Evolutionary conservation across 2,113 vertebrate species (phyloP).

Genomic region (Anhinga anhinga): DNA sequence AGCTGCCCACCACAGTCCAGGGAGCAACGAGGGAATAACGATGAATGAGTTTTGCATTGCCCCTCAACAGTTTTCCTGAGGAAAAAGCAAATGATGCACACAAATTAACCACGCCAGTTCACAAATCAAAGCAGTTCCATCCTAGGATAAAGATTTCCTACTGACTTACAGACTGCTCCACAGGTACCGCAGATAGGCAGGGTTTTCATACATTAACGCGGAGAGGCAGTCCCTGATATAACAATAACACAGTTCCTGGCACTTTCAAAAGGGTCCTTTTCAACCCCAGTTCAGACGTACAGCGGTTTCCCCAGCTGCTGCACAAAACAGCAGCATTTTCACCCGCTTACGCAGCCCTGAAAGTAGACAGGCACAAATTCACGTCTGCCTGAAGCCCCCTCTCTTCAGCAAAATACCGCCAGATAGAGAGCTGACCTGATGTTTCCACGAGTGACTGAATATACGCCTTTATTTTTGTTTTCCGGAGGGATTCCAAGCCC

Average conservation of each 20-base stretch:
- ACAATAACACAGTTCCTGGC: background rate
- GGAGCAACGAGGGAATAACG: accelerated
- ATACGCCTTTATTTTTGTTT: background rate
- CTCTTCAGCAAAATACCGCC: background rate
- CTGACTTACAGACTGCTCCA: background rate
- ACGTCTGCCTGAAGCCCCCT: background rate
- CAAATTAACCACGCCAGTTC: background rate
- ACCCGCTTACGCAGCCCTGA: background rate
- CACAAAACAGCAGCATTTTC: background rate
- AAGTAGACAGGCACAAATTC: background rate
- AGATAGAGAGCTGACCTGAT: background rate
- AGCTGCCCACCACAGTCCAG: background rate
- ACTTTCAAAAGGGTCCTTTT: background rate
- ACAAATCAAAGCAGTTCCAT: background rate
- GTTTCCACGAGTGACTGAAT: background rate
- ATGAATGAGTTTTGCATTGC: background rate
- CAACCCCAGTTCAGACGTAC: background rate
- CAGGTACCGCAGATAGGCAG: background rate
- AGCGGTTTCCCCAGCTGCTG: background rate
- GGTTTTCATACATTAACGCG: background rate
- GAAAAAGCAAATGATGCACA: background rate
- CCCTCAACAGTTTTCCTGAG: background rate
- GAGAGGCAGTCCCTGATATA: background rate
- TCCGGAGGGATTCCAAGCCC: background rate
- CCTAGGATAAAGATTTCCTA: background rate